phyloP scores from a whole-genome alignment of 2,113 vertebrate species.

The Chlorodrepanis virens region DNA sequence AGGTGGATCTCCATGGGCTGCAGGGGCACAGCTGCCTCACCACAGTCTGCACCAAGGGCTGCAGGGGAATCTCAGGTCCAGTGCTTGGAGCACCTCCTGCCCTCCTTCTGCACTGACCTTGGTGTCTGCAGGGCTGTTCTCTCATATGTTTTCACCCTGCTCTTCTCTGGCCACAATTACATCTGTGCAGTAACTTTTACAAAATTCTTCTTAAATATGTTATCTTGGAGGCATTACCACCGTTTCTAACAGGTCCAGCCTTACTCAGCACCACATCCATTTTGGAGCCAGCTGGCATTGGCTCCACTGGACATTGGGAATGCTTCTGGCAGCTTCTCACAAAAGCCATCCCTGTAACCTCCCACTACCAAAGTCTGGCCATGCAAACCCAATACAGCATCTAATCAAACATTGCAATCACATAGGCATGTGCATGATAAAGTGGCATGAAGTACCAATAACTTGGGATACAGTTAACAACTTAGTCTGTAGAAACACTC shows the following conservation, averaged over 20 bases:
- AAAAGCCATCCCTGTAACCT: not conserved
- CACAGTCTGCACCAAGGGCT: not conserved
- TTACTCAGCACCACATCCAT: not conserved
- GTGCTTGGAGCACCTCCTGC: not conserved
- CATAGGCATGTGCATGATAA: not conserved
- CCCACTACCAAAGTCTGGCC: not conserved
- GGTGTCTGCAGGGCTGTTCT: not conserved
- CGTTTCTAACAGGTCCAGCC: not conserved
- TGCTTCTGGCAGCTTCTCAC: not conserved
- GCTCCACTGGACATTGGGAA: not conserved
- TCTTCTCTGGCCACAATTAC: not conserved
- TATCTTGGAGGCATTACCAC: not conserved
- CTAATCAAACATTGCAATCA: not conserved
- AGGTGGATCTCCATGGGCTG: not conserved
- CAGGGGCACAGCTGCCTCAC: not conserved
- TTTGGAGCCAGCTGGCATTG: not conserved
- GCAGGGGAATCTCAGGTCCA: not conserved
- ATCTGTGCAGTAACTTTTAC: not conserved
- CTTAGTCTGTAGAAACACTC: not conserved
- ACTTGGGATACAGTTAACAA: not conserved
- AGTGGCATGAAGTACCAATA: not conserved
- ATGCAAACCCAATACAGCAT: not conserved
- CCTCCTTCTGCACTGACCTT: not conserved
- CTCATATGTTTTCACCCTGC: not conserved
- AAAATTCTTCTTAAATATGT: not conserved